Percentiles rank a stretch among this genome's conserved stretches.
phyloP scores from a whole-genome alignment of 2,888 invertebrate species.

The Synanthedon andrenaeformis region DNA sequence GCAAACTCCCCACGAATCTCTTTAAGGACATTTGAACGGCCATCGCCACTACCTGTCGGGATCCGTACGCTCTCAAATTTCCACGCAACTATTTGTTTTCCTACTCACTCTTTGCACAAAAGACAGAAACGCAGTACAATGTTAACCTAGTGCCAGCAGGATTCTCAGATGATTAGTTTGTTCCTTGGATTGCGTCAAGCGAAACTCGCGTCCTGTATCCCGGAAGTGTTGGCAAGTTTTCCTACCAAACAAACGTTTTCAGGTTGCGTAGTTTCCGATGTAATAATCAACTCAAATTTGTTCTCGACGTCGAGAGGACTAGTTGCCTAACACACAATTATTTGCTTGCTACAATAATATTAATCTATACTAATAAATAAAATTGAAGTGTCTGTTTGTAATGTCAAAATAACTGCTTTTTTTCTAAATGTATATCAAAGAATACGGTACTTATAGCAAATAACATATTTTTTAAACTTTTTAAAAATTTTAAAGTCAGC shows the following conservation, averaged over 20 bases:
- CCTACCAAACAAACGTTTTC: conserved; percentile 8
- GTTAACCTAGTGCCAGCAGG: not conserved
- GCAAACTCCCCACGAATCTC: conserved; percentile 20
- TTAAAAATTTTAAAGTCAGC: too few species aligned
- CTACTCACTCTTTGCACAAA: not conserved
- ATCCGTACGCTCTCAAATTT: not conserved
- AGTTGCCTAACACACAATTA: too few species aligned
- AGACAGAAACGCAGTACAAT: not conserved
- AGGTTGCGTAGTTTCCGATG: conserved; percentile 7
- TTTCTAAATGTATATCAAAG: too few species aligned
- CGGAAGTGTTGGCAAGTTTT: conserved; percentile 11
- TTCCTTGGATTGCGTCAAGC: conserved; percentile 3
- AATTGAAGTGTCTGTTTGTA: too few species aligned
- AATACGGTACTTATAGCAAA: too few species aligned
- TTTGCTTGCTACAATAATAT: too few species aligned
- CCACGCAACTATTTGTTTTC: not conserved
- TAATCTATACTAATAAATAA: too few species aligned
- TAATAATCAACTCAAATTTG: not conserved
- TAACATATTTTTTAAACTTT: too few species aligned
- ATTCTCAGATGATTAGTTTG: not conserved
- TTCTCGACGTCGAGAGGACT: too few species aligned
- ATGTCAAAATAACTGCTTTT: too few species aligned
- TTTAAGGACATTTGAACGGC: conserved; percentile 35
- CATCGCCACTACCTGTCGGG: conserved; percentile 17
- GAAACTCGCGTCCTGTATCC: conserved; percentile 8